Conservation (phyloP, 2,113 vertebrate species). For the Cryptomyrus ogoouensis region DNA sequence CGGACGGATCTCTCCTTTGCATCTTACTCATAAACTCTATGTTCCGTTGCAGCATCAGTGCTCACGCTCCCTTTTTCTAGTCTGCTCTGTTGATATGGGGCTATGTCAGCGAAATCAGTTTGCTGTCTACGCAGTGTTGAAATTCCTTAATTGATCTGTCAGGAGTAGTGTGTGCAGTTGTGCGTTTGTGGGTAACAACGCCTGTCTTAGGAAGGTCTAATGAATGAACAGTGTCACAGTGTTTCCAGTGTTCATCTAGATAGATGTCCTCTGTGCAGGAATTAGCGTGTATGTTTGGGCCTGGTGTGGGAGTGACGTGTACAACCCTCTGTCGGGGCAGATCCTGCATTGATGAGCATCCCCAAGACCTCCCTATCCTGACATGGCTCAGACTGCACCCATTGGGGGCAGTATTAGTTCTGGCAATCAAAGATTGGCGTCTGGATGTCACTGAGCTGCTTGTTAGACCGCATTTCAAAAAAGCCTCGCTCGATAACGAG, state of each 20-base stretch:
- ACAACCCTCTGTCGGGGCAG: not conserved
- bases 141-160: constrained; percentile 16
- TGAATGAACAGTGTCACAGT: not conserved
- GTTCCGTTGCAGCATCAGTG: not conserved
- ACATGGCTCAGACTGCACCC: not conserved
- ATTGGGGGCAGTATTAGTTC: not conserved
- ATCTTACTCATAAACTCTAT: not conserved
- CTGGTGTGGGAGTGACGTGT: constrained; percentile 21
- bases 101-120: not conserved
- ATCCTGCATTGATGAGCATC: not conserved
- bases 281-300: constrained; percentile 9
- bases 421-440: not conserved
- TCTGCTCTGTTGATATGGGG: not conserved
- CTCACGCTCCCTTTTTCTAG: not conserved
- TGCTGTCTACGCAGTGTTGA: not conserved
- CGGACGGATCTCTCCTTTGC: constrained; percentile 3
- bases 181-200: not conserved
- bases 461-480: not conserved
- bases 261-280: not conserved
- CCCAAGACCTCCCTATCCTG: not conserved
- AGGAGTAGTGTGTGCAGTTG: not conserved
- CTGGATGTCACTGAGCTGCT: not conserved
- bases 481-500: not conserved
- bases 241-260: not conserved
- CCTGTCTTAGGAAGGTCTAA: not conserved